These are phyloP conservation scores for Enhydra lutris DNA, from an alignment of 2,113 vertebrate species.

Conservation along the genomic window DNA sequence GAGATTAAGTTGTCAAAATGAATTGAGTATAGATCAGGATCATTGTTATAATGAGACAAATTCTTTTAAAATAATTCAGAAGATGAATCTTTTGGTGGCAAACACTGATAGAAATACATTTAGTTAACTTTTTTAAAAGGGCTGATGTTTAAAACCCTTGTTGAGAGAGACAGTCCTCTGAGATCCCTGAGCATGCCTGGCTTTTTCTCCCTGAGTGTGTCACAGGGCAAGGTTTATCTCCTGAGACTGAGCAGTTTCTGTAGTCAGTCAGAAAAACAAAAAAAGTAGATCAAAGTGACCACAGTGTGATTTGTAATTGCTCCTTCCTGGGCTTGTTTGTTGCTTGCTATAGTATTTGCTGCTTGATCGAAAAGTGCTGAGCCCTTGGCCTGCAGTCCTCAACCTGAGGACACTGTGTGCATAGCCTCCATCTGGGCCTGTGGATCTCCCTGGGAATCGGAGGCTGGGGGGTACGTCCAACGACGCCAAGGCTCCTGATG, in stretches of 20 bases:
- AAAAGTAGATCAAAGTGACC: neutral
- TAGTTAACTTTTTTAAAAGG: neutral
- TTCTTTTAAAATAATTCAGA: neutral
- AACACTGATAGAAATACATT: neutral
- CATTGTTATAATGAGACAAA: neutral
- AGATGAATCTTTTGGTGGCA: neutral
- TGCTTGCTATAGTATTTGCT: neutral
- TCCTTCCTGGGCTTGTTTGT: neutral
- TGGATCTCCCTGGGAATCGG: neutral
- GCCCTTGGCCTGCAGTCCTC: neutral
- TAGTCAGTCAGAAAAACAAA: neutral
- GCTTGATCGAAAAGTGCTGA: neutral
- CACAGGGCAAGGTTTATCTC: neutral
- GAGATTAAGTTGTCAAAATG: neutral
- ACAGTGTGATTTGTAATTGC: neutral
- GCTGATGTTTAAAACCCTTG: neutral
- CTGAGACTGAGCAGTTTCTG: neutral
- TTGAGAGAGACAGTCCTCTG: neutral
- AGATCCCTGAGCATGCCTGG: neutral
- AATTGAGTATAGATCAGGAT: neutral
- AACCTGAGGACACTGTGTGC: too few relatives aligned
- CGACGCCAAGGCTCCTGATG: too few relatives aligned
- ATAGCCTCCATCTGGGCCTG: neutral
- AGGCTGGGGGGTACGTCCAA: fast-evolving
- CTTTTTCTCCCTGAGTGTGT: neutral